A percentile compares a stretch with the other conserved stretches of the same genome.
Evolutionary conservation across 2,113 vertebrate genomes (phyloP).

Genomic region (Alosa alosa): DNA sequence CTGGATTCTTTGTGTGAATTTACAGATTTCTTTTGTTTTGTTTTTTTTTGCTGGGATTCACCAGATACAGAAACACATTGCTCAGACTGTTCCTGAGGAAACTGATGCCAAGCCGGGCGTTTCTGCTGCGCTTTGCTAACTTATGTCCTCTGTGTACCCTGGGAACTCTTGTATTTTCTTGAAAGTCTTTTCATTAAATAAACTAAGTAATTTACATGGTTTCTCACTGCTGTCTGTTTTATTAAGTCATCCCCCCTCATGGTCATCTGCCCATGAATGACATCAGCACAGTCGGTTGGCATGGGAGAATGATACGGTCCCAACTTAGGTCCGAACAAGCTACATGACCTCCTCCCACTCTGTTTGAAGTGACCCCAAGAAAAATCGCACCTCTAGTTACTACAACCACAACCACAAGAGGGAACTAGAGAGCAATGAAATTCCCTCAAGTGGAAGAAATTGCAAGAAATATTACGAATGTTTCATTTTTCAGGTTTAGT

Average conservation of each 20-base stretch:
- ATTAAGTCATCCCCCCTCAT: too few relatives aligned
- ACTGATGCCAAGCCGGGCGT: constrained; percentile 50
- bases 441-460: too few relatives aligned
- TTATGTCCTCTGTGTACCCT: constrained; percentile 68
- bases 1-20: constrained; percentile 53
- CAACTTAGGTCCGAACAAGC: too few relatives aligned
- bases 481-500: too few relatives aligned
- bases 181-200: constrained; percentile 69
- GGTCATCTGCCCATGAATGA: too few relatives aligned
- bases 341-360: neutral
- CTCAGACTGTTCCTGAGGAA: constrained; percentile 43
- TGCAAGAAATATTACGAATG: too few relatives aligned
- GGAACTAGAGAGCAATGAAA: neutral
- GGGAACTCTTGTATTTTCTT: constrained; percentile 71
- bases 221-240: constrained; percentile 18
- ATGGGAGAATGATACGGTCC: too few relatives aligned
- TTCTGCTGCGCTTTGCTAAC: constrained; percentile 62
- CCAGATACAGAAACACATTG: constrained; percentile 43
- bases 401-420: constrained; percentile 8
- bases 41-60: constrained; percentile 37
- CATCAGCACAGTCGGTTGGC: too few relatives aligned
- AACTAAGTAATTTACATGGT: constrained; percentile 67
- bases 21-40: constrained; percentile 45
- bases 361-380: neutral
- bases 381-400: neutral